Evolutionary conservation across 2,888 invertebrate species (phyloP), one percentile per base, ranked within the genome.

Genomic region (Pediacus dermestoides): DNA sequence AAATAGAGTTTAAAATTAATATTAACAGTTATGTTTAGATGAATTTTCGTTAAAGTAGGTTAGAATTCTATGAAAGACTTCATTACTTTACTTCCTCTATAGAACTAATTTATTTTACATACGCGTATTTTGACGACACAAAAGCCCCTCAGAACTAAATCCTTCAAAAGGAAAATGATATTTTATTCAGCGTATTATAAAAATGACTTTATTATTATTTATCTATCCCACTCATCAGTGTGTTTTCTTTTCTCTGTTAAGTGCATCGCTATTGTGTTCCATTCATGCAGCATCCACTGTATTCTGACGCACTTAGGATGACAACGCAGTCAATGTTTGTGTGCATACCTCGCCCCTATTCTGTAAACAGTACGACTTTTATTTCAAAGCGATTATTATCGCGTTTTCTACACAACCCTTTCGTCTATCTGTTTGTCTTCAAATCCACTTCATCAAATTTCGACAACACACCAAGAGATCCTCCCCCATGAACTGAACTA

Each of bases 181-280:
- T 37, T 40, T 45, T 37, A 52, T 47, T 50, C 36, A 46, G 10
- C 16, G 21, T 39, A 41, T 40, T 39, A 53, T 37, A 40, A 49
- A 50, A 49, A 46, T 36, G 45, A 49, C 48, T 45, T 46, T 51
- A 50, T 46, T 45, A 48, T 47, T 52, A 55, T 55, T 55, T 55
- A 58, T 55, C 54, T 53, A 56, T 52, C 50, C 36, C 47, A 48
- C 48, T 52, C 53, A 58, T 58, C 56, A 52, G 44, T 38, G 43
- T 53, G 53, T 53, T 54, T 52, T 53, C 47, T 53, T 52, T 53
- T 48, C 53, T 47, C 40, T 31, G 44, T 44, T 46, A 48, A 50
- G 52, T 50, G 52, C 52, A 44, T 46, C 37, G 32, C 52, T 33
- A 53, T 55, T 53, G 53, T 50, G 31, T 28, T 34, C 40, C 39